phyloP scores from a whole-genome alignment of 2,797 vertebrate genomes.

The Oophaga sylvatica region DNA sequence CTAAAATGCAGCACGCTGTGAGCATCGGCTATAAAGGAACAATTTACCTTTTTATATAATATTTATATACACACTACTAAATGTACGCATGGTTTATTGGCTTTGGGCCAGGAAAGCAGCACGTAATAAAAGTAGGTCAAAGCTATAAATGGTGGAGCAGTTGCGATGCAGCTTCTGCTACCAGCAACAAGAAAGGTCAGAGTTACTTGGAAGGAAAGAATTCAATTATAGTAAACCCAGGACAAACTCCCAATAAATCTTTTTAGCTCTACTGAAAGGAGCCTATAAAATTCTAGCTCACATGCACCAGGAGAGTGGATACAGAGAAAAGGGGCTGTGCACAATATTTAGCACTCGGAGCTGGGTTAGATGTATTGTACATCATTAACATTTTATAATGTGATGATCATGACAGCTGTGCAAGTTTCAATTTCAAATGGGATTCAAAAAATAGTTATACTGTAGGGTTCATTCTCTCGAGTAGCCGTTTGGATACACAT shows the following conservation, averaged over 20 bases:
- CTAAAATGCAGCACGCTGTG: neutral
- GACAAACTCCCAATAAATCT: slow-evolving; percentile 20
- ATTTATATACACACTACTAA: slow-evolving; percentile 13
- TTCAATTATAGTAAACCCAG: slow-evolving; percentile 18
- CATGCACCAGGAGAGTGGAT: neutral
- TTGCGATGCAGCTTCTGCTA: neutral
- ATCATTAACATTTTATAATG: no score
- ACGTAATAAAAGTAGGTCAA: slow-evolving; percentile 2
- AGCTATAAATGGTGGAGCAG: slow-evolving; percentile 16
- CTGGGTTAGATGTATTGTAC: neutral
- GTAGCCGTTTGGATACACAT: no score
- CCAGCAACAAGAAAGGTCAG: slow-evolving; percentile 5
- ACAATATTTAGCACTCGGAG: neutral
- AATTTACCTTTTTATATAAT: slow-evolving; percentile 16
- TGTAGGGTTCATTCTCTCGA: no score
- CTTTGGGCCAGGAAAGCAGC: neutral
- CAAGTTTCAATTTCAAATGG: no score
- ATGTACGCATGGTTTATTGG: slow-evolving; percentile 23
- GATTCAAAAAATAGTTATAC: no score
- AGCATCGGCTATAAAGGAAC: slow-evolving; percentile 11
- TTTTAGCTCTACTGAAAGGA: neutral
- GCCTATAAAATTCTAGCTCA: neutral
- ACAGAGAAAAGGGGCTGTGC: neutral
- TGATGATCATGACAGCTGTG: no score
- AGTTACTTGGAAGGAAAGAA: slow-evolving; percentile 20